Evolutionary conservation across 1,140 invertebrate species (phyloP), one percentile per base, ranked within the genome.

Genomic region (Panagrolaimus sp.): DNA sequence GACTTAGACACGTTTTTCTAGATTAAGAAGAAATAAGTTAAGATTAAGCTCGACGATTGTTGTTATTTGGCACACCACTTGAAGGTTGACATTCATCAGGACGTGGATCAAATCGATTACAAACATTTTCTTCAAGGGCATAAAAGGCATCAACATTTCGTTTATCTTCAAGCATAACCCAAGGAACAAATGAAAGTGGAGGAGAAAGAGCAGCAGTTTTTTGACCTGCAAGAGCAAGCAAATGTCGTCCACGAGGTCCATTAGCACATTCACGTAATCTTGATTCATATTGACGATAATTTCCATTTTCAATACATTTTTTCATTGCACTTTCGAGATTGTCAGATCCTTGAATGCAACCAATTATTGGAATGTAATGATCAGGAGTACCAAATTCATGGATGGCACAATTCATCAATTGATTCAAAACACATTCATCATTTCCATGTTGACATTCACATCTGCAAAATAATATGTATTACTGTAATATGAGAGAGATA

Each of bases 371-470:
- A 44, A 81, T 64, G 46, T 74, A 78, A 26, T 68, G 69, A 24
- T 77, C 70, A 2, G 81, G 70, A 38, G 55, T 63, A 1, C 62
- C 68, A 65, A 78, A 32, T 15, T 70, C 45, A 26, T 82, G 74
- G 26, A 82, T 82, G 15, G 73, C 80, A 63, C 80, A 82, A 65
- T 83, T 83, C 82, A 83, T 83, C 43, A 82, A 67, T 24, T 74
- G 72, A 69, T 82, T 82, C n/a, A 83, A 43, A 48, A 68, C 68
- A 69, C 80, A 82, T 64, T 82, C 80, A n/a, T 70, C 70, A 28
- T 65, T 21, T 12, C 80, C 81, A 65, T 82, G 81, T 68, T 82
- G 81, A 46, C 80, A 82, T 24, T 74, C 63, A 52, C 78, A 79
- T n/a, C n/a, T n/a, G n/a, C n/a, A n/a, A n/a, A n/a, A n/a, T n/a